Evolutionary conservation across 30 jellyfish, hydroid and myxozoan species (phyloP), one percentile per base, ranked within the genome.

Genomic region (Rhopilema esculentum): DNA sequence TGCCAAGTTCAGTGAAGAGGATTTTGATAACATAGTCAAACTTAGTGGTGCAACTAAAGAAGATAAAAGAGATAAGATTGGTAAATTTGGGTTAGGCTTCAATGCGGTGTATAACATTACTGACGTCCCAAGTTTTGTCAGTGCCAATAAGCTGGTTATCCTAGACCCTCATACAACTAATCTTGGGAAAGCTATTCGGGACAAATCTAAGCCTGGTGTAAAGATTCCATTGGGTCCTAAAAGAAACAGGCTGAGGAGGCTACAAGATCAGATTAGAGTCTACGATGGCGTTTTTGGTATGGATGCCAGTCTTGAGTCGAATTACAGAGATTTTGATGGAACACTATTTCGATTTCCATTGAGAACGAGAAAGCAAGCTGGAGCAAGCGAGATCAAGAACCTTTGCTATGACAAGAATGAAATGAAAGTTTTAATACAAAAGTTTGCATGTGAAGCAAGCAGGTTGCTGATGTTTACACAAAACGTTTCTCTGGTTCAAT

Each of bases 51-150:
- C 97, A 28, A 92, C 97, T 16, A 92, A 92, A 77, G 98, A 82
- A 73, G 67, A 78, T 32, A 88, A 87, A 19, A 80, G 87, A 21
- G 80, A 78, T 65, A 92, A 92, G 72, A 86, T 87, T 57, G 98
- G 98, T 17, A 87, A 70, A 75, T 92, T 86, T 87, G 98, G 98
- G 22, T 92, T 92, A 27, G 98, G 98, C 2, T 92, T 92, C 71
- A 92, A 88, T 76, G 91, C 97, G 6, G 97, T 92, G 12, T 92
- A 92, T 90, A 89, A 92, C 67, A 61, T 92, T 0, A 92, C 98
- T 2, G 98, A 92, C 62, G 97, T 87, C 0, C 98, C 98, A 20
- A 86, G 94, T 27, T 77, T 92, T 51, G 21, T 92, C 1, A 91
- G 98, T 71, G 94, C 89, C 24, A 69, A 91, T 80, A 30, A 80